These are phyloP conservation scores for Anableps anableps DNA, from an alignment of 2,797 vertebrate species.

Conservation along the genomic window DNA sequence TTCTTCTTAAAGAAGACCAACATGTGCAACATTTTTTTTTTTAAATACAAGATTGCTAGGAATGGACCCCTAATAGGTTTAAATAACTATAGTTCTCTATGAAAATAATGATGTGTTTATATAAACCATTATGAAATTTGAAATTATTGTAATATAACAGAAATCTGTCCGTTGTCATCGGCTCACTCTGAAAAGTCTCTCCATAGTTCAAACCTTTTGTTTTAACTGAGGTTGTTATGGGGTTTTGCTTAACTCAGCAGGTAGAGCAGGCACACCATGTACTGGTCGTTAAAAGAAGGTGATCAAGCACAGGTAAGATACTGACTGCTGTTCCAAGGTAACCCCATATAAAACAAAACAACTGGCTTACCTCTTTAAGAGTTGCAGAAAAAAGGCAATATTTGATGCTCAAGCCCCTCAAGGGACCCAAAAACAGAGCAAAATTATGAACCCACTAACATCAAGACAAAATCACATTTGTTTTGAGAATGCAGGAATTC, in stretches of 20 bases:
- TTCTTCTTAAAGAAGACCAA: not conserved
- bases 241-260: no score
- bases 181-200: no score
- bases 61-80: not conserved
- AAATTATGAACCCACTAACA: not conserved
- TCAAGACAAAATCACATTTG: not conserved
- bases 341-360: not conserved
- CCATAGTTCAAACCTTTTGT: no score
- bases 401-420: not conserved
- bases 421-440: not conserved
- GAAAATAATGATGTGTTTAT: no score
- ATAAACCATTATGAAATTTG: no score
- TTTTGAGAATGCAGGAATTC: not conserved
- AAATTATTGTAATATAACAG: not conserved
- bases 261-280: not conserved
- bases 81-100: not conserved
- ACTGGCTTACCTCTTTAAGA: not conserved
- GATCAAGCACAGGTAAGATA: not conserved
- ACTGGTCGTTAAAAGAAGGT: not conserved
- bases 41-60: not conserved
- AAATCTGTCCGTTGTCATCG: no score
- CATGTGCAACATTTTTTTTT: not conserved
- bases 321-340: not conserved
- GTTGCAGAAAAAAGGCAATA: not conserved
- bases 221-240: no score